phyloP scores from a whole-genome alignment of 2,888 invertebrate species.

The Chrysolina haemoptera region DNA sequence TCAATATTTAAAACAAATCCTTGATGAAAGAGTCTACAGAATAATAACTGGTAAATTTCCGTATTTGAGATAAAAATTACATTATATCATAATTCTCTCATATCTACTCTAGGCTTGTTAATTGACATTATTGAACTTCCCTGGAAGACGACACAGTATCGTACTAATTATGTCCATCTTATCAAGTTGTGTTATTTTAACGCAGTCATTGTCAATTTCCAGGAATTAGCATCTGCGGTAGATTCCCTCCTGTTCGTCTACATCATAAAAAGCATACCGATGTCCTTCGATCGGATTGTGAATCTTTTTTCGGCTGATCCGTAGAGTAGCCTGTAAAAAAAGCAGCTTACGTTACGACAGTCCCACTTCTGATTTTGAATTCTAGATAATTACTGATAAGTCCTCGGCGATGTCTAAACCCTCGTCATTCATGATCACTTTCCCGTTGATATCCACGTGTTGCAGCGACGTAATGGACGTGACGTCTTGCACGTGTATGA shows the following conservation, averaged over 20 bases:
- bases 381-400: slow-evolving; percentile 19
- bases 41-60: too few species aligned
- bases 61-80: too few species aligned
- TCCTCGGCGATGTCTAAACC: slow-evolving; percentile 37
- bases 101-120: slow-evolving; percentile 69
- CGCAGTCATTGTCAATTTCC: slow-evolving; percentile 51
- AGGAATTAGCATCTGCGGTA: slow-evolving; percentile 54
- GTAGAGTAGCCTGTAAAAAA: slow-evolving; percentile 36
- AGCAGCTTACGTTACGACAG: slow-evolving; percentile 31
- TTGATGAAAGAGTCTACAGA: too few species aligned
- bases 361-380: background rate
- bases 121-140: slow-evolving; percentile 69
- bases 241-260: slow-evolving; percentile 45
- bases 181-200: slow-evolving; percentile 75
- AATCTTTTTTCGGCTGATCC: slow-evolving; percentile 34
- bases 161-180: slow-evolving; percentile 72
- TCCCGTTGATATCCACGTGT: slow-evolving; percentile 45
- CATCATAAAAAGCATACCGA: slow-evolving; percentile 53
- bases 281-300: slow-evolving; percentile 39
- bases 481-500: slow-evolving; percentile 75
- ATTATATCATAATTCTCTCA: slow-evolving; percentile 15
- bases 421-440: slow-evolving; percentile 45
- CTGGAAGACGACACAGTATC: slow-evolving; percentile 71
- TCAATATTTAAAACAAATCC: too few species aligned
- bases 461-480: slow-evolving; percentile 65